A percentile compares a stretch with the other conserved stretches of the same genome.
Conservation (phyloP, 2,797 vertebrate genomes). For the Pipistrellus pipistrellus region DNA sequence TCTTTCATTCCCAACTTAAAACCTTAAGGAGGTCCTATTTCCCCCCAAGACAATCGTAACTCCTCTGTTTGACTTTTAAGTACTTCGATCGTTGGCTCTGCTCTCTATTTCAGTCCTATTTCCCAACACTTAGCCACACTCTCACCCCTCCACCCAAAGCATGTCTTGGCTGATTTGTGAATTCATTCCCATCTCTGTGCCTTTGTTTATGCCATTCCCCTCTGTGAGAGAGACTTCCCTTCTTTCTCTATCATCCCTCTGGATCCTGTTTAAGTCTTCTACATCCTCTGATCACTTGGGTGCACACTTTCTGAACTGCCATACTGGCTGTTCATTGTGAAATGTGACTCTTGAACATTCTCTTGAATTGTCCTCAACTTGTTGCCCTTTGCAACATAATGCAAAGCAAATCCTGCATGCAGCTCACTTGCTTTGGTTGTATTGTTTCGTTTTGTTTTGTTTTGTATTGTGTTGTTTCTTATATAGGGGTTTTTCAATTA, state of each 20-base stretch:
- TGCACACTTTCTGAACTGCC: neutral
- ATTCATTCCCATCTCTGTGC: neutral
- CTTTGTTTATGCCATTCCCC: neutral
- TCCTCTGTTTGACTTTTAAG: neutral
- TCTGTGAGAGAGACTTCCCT: neutral
- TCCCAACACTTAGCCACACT: neutral
- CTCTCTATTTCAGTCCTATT: neutral
- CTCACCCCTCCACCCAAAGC: neutral
- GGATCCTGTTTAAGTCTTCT: neutral
- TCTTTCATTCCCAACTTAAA: constrained; percentile 32
- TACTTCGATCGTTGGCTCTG: neutral
- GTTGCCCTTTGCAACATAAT: constrained; percentile 21
- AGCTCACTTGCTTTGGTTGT: constrained; percentile 1
- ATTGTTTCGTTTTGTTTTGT: constrained; percentile 38
- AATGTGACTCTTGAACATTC: neutral
- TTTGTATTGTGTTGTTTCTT: constrained; percentile 6
- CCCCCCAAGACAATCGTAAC: neutral
- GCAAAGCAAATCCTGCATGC: neutral
- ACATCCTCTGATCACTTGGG: neutral
- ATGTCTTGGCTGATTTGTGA: neutral
- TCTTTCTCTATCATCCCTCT: neutral
- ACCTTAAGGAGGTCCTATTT: neutral
- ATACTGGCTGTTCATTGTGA: neutral
- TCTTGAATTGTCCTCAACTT: constrained; percentile 26
- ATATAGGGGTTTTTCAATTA: neutral